Conservation (phyloP, 2,888 invertebrate genomes). For the Taphrorychus bicolor region DNA sequence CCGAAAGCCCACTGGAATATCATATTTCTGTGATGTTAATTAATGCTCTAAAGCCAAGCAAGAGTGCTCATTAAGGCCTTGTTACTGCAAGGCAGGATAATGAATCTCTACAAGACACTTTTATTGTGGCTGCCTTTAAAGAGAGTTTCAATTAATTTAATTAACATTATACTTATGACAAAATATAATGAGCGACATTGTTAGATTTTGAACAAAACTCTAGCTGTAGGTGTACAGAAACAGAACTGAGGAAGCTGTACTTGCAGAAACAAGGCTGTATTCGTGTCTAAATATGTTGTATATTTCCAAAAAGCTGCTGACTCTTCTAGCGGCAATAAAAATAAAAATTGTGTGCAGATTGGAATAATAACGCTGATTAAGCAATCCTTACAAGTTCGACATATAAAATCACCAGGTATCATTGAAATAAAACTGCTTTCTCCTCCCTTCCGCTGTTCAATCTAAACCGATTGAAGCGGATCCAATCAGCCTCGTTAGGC, state of each 20-base stretch:
- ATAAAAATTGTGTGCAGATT: too few relatives aligned
- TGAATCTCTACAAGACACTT: constrained; percentile 60
- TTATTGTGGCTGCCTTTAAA: constrained; percentile 58
- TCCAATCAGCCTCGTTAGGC: constrained; percentile 59
- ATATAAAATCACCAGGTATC: constrained; percentile 33
- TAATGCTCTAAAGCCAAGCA: constrained; percentile 58
- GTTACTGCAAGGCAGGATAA: constrained; percentile 59
- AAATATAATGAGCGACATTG: constrained; percentile 8
- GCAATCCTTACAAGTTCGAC: constrained; percentile 14
- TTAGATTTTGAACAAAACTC: not conserved
- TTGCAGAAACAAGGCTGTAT: too few relatives aligned
- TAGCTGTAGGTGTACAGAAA: too few relatives aligned
- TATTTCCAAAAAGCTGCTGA: too few relatives aligned
- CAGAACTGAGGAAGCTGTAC: too few relatives aligned
- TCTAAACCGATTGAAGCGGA: constrained; percentile 59
- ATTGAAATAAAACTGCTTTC: constrained; percentile 49
- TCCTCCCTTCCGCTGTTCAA: constrained; percentile 58
- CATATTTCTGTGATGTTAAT: constrained; percentile 58
- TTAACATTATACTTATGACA: constrained; percentile 54
- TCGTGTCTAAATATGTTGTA: too few relatives aligned
- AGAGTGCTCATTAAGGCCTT: constrained; percentile 60
- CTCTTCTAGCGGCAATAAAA: too few relatives aligned
- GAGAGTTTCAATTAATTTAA: constrained; percentile 59
- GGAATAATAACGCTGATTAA: not conserved
- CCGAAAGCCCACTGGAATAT: constrained; percentile 43